These are phyloP conservation scores for Eristalis pertinax DNA, from an alignment of 2,888 invertebrate genomes.

Conservation along the genomic window DNA sequence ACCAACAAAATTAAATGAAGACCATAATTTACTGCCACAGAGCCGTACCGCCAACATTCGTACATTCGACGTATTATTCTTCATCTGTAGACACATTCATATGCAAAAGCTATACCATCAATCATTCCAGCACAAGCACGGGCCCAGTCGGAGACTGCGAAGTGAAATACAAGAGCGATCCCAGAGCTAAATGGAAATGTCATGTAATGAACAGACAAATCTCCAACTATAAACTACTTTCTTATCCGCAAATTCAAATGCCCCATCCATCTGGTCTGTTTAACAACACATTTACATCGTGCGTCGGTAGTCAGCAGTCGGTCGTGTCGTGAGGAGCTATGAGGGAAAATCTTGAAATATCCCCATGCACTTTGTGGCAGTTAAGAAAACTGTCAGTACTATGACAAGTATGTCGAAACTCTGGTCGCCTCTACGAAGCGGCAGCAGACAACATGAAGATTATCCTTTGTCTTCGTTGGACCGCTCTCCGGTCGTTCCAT, in stretches of 20 bases:
- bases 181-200: constrained; percentile 55
- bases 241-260: constrained; percentile 44
- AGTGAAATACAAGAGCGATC: constrained; percentile 10
- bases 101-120: constrained; percentile 43
- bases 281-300: constrained; percentile 10
- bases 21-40: not conserved
- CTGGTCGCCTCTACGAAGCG: not conserved
- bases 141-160: not conserved
- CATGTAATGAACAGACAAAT: constrained; percentile 64
- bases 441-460: constrained; percentile 9
- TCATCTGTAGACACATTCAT: constrained; percentile 16
- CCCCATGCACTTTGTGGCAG: constrained; percentile 34
- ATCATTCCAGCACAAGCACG: constrained; percentile 27
- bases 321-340: not conserved
- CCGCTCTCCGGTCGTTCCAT: constrained; percentile 12
- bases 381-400: constrained; percentile 57
- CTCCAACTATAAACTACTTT: constrained; percentile 53
- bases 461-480: constrained; percentile 52
- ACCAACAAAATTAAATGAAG: not conserved
- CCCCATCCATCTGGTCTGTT: not conserved
- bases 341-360: constrained; percentile 37
- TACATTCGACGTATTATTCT: not conserved
- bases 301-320: too few relatives aligned
- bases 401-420: constrained; percentile 56
- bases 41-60: not conserved